Conservation (phyloP, 64 coral and sea anemone genomes). For the Stylophora pistillata region DNA sequence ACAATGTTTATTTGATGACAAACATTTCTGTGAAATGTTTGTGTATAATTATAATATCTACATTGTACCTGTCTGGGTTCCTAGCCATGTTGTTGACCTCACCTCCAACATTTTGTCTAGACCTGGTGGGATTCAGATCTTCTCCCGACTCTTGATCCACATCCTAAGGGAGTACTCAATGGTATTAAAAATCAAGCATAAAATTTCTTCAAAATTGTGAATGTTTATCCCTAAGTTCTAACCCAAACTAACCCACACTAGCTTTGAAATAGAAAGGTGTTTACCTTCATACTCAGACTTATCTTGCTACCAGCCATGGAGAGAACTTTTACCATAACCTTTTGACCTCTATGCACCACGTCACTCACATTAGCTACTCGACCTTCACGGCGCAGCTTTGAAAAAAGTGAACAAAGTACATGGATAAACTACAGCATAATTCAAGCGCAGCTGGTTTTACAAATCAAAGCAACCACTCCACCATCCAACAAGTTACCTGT, state of each 20-base stretch:
- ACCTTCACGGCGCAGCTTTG: conserved; percentile 93
- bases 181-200: neutral
- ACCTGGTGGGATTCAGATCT: conserved; percentile 95
- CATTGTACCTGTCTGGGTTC: conserved; percentile 85
- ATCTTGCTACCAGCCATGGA: conserved; percentile 97
- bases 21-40: no score
- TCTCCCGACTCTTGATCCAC: conserved; percentile 97
- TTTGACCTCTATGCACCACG: conserved; percentile 88
- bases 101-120: conserved; percentile 60
- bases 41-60: neutral
- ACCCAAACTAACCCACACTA: no score
- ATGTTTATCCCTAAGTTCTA: no score
- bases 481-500: conserved; percentile 58
- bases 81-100: conserved; percentile 82
- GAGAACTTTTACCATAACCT: conserved; percentile 87
- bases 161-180: conserved; percentile 60
- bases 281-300: conserved; percentile 97
- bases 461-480: neutral
- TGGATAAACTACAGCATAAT: neutral
- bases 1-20: no score
- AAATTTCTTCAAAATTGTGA: no score
- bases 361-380: conserved; percentile 94
- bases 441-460: neutral
- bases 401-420: neutral
- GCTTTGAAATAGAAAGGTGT: neutral